Conservation (phyloP, 2,113 vertebrate genomes). For the Periophthalmodon schlosseri region DNA sequence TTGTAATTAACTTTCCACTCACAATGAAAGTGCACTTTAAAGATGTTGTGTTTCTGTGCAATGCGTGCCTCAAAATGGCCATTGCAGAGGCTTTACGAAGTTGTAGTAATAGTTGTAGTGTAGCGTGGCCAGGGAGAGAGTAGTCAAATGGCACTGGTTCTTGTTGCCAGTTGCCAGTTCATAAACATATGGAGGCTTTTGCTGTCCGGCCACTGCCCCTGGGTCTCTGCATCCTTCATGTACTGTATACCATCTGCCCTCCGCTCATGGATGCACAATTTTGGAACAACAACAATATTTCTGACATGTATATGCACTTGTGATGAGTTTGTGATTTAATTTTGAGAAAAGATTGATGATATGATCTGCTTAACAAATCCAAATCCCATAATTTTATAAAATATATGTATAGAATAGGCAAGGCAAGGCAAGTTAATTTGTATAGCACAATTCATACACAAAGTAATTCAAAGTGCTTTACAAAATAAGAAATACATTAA, state of each 20-base stretch:
- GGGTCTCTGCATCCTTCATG: conserved; percentile 52
- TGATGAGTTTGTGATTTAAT: too few species aligned
- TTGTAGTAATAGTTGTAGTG: conserved; percentile 31
- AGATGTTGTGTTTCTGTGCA: conserved; percentile 41
- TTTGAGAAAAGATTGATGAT: too few species aligned
- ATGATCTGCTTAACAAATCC: background rate
- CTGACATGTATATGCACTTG: too few species aligned
- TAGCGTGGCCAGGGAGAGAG: conserved; percentile 58
- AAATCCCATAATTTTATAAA: background rate
- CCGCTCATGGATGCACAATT: background rate
- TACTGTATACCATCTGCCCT: conserved; percentile 43
- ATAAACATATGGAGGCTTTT: conserved; percentile 65
- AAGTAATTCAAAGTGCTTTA: too few species aligned
- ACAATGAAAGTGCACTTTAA: conserved; percentile 11
- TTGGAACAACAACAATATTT: too few species aligned
- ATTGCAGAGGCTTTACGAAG: conserved; percentile 9
- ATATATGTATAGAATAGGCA: too few species aligned
- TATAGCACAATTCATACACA: background rate
- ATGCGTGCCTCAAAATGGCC: conserved; percentile 28
- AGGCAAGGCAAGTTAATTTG: background rate
- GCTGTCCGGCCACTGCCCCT: conserved; percentile 40
- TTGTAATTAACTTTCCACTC: conserved; percentile 23
- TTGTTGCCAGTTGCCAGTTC: conserved; percentile 44
- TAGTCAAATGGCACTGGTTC: conserved; percentile 57
- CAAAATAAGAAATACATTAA: too few species aligned